A percentile compares a stretch with the other conserved stretches of the same genome.
These are phyloP conservation scores for Yponomeuta plumbellus DNA, from an alignment of 2,888 invertebrate genomes.

Conservation along the genomic window DNA sequence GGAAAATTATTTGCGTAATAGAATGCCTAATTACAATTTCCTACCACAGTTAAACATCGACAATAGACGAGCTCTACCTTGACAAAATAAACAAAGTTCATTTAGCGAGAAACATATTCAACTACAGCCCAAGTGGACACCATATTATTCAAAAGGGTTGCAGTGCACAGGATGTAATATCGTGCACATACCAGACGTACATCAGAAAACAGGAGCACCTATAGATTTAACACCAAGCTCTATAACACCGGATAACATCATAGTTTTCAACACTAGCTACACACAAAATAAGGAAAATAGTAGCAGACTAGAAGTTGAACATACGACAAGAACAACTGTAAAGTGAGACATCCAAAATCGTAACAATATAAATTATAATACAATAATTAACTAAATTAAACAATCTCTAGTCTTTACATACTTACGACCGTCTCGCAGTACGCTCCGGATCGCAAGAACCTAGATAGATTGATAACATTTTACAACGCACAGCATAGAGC, in stretches of 20 bases:
- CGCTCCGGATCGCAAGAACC: not conserved
- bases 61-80: too few species aligned
- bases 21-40: too few species aligned
- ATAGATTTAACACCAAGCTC: not conserved
- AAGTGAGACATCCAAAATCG: not conserved
- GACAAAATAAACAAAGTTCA: too few species aligned
- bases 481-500: too few species aligned
- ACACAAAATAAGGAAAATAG: not conserved
- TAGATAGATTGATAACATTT: too few species aligned
- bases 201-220: conserved; percentile 5
- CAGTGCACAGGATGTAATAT: not conserved
- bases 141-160: not conserved
- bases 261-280: conserved; percentile 9
- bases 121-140: conserved; percentile 5
- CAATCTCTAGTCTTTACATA: too few species aligned
- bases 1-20: too few species aligned
- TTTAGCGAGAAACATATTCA: not conserved
- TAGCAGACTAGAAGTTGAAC: conserved; percentile 6
- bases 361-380: not conserved
- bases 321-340: not conserved
- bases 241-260: conserved; percentile 11
- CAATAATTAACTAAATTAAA: too few species aligned
- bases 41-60: too few species aligned
- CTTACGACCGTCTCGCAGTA: too few species aligned
- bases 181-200: not conserved